Percentiles rank a stretch among this genome's conserved stretches.
Evolutionary conservation across 2,888 invertebrate genomes (phyloP).

Genomic region (Molanna angustata): DNA sequence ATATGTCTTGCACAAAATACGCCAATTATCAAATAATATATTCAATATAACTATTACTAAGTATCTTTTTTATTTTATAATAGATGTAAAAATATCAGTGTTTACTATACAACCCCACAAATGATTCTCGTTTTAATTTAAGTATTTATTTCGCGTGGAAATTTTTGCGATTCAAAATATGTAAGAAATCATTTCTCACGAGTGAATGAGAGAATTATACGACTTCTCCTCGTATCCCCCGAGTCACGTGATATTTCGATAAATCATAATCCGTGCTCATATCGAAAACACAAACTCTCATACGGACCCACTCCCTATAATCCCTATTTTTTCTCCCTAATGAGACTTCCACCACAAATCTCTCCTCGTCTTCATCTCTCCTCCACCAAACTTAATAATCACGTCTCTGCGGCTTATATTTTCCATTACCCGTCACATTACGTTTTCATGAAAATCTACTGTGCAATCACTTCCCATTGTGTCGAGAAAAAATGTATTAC

Average conservation of each 20-base stretch:
- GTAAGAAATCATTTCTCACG: too few relatives aligned
- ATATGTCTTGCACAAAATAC: too few relatives aligned
- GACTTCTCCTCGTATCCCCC: too few relatives aligned
- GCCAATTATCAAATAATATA: too few relatives aligned
- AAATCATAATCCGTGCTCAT: constrained; percentile 12
- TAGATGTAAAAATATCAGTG: too few relatives aligned
- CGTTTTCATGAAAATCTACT: constrained; percentile 33
- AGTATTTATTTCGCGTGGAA: too few relatives aligned
- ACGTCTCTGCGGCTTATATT: constrained; percentile 26
- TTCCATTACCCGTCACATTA: constrained; percentile 32
- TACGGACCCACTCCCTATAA: constrained; percentile 9
- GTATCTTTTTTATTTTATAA: too few relatives aligned
- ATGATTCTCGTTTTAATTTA: too few relatives aligned
- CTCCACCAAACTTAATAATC: constrained; percentile 29
- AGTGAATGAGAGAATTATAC: too few relatives aligned
- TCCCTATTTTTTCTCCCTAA: constrained; percentile 14
- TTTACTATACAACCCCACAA: too few relatives aligned
- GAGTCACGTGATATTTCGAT: constrained; percentile 22
- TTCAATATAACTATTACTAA: too few relatives aligned
- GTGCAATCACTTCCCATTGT: constrained; percentile 32
- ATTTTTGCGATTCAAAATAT: too few relatives aligned
- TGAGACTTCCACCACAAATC: constrained; percentile 15
- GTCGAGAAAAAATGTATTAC: constrained; percentile 17
- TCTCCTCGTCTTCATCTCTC: constrained; percentile 1
- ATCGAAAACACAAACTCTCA: constrained; percentile 11